Evolutionary conservation across 2,888 invertebrate species (phyloP).

Genomic region (Anoplius nigerrimus): DNA sequence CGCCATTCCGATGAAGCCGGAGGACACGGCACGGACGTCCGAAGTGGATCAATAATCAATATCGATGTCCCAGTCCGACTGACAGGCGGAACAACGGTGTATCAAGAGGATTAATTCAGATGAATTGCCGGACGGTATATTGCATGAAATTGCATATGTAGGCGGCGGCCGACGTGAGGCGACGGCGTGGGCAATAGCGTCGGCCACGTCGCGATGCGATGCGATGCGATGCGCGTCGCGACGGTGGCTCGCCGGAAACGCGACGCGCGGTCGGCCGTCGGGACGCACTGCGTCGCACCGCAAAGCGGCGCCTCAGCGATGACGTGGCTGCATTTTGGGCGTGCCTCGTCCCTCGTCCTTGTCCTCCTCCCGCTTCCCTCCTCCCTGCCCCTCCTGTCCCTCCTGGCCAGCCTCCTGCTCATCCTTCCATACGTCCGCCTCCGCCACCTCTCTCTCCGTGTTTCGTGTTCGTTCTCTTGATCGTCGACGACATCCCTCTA

Average conservation of each 20-base stretch:
- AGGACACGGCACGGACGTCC: no score
- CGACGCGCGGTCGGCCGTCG: not conserved
- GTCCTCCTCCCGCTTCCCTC: not conserved
- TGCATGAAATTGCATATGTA: slow-evolving; percentile 43
- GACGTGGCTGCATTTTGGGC: slow-evolving; percentile 4
- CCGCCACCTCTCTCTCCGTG: no score
- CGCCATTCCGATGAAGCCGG: no score
- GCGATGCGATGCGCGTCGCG: not conserved
- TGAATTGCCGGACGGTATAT: slow-evolving; percentile 49
- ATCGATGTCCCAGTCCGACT: not conserved
- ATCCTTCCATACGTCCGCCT: not conserved
- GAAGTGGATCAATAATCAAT: no score
- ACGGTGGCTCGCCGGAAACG: not conserved
- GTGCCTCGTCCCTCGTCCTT: not conserved
- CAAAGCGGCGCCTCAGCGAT: no score
- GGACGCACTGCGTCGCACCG: not conserved
- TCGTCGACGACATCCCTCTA: no score
- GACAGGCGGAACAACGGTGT: slow-evolving; percentile 21
- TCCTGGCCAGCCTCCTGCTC: not conserved
- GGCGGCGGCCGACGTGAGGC: slow-evolving; percentile 8
- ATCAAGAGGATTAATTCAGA: slow-evolving; percentile 54
- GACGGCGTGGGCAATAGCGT: not conserved
- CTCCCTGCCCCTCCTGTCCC: not conserved
- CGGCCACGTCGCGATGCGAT: not conserved
- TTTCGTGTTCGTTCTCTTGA: no score